Evolutionary conservation across 2,888 invertebrate genomes (phyloP).

Genomic region (Fabriciana adippe): DNA sequence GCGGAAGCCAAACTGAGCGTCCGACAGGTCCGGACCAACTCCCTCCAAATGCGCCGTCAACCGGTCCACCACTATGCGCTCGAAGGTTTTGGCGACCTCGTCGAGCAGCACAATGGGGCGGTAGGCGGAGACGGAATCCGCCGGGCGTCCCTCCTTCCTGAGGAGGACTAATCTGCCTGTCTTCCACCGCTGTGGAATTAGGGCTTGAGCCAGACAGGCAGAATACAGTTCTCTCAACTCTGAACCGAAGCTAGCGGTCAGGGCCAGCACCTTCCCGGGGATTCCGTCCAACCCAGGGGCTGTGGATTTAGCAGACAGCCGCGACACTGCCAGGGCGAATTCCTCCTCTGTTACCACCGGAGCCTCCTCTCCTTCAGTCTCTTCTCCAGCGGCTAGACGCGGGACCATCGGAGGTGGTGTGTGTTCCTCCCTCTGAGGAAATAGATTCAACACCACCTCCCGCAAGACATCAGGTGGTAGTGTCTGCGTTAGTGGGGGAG

Average conservation of each 20-base stretch:
- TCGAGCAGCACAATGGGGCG: neutral
- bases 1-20: too few species aligned
- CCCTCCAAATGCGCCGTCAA: too few species aligned
- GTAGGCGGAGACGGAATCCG: neutral
- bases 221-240: neutral
- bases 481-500: too few species aligned
- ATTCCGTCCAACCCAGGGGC: neutral
- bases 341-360: too few species aligned
- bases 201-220: slow-evolving; percentile 3
- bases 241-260: neutral
- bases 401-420: too few species aligned
- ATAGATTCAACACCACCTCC: too few species aligned
- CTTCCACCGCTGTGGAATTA: neutral
- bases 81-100: neutral
- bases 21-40: too few species aligned
- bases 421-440: too few species aligned
- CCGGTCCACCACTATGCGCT: too few species aligned
- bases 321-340: neutral
- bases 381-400: too few species aligned
- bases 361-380: too few species aligned
- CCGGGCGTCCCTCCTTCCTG: neutral
- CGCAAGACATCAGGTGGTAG: too few species aligned
- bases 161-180: neutral
- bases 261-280: neutral
- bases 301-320: neutral